Conservation (phyloP, 2,888 invertebrate genomes). For the Spialia ferax region DNA sequence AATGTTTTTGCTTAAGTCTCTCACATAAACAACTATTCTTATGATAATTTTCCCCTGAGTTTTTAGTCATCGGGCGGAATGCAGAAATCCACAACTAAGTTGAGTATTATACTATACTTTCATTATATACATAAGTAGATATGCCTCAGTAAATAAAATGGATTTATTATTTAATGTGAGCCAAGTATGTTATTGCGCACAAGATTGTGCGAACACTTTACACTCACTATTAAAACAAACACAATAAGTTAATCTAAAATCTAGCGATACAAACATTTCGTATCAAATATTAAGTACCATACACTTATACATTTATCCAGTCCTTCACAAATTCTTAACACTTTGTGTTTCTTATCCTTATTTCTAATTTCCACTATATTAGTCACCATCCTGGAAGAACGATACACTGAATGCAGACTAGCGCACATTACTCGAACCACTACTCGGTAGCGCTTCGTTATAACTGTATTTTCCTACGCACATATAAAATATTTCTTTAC, state of each 20-base stretch:
- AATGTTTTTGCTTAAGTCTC: slow-evolving; percentile 52
- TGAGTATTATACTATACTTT: slow-evolving; percentile 77
- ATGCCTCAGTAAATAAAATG: slow-evolving; percentile 76
- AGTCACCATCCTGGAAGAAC: slow-evolving; percentile 73
- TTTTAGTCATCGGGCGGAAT: slow-evolving; percentile 87
- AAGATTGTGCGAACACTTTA: slow-evolving; percentile 57
- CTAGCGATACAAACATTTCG: slow-evolving; percentile 78
- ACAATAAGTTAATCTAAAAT: slow-evolving; percentile 66
- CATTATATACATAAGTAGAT: slow-evolving; percentile 85
- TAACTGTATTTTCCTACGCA: slow-evolving; percentile 20
- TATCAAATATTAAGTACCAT: slow-evolving; percentile 77
- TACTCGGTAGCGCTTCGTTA: slow-evolving; percentile 56
- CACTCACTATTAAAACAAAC: slow-evolving; percentile 69
- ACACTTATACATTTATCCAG: slow-evolving; percentile 46
- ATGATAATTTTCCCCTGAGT: slow-evolving; percentile 76
- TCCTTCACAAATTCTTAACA: slow-evolving; percentile 66
- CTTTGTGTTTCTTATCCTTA: slow-evolving; percentile 70
- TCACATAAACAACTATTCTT: slow-evolving; percentile 70
- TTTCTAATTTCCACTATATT: slow-evolving; percentile 59
- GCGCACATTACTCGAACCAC: slow-evolving; percentile 57
- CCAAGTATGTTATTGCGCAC: slow-evolving; percentile 65
- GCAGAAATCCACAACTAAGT: slow-evolving; percentile 87
- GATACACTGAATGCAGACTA: slow-evolving; percentile 71
- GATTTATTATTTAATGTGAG: slow-evolving; percentile 70
- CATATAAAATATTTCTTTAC: background rate